phyloP scores from a whole-genome alignment of 2,113 vertebrate genomes.

The Eurystomus gularis region DNA sequence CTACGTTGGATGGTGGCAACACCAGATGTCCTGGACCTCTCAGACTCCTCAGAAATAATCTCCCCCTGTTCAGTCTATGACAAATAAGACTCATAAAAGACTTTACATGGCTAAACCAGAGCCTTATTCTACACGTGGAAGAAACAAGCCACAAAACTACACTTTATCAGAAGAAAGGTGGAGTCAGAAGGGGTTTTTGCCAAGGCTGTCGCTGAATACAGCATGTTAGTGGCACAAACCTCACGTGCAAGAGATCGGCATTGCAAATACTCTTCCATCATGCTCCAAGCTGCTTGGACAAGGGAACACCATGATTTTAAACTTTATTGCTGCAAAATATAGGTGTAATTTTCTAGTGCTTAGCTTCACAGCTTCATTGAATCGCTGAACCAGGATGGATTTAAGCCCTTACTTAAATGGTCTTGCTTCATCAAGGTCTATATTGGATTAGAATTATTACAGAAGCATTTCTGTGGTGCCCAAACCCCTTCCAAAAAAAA shows the following conservation, averaged over 20 bases:
- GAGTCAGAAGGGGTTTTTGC: neutral
- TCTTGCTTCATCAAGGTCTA: neutral
- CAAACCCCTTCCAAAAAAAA: neutral
- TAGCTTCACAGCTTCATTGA: neutral
- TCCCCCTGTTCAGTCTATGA: neutral
- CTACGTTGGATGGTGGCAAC: neutral
- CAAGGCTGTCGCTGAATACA: fast-evolving
- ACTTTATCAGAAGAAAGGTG: neutral
- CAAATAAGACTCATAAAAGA: neutral
- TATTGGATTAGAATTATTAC: neutral
- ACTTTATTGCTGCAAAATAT: neutral
- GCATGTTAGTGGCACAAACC: neutral
- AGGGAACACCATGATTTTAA: neutral
- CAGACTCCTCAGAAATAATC: neutral
- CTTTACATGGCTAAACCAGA: neutral
- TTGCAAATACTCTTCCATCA: neutral
- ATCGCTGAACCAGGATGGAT: neutral
- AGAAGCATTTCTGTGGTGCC: neutral
- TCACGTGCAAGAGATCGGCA: fast-evolving
- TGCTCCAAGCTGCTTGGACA: neutral
- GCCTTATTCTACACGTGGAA: fast-evolving
- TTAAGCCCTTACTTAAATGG: neutral
- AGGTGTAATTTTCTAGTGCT: neutral
- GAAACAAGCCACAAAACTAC: neutral
- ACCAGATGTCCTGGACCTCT: neutral